Conservation (phyloP, 2,888 invertebrate genomes). For the Hirtodrosophila alboralis region DNA sequence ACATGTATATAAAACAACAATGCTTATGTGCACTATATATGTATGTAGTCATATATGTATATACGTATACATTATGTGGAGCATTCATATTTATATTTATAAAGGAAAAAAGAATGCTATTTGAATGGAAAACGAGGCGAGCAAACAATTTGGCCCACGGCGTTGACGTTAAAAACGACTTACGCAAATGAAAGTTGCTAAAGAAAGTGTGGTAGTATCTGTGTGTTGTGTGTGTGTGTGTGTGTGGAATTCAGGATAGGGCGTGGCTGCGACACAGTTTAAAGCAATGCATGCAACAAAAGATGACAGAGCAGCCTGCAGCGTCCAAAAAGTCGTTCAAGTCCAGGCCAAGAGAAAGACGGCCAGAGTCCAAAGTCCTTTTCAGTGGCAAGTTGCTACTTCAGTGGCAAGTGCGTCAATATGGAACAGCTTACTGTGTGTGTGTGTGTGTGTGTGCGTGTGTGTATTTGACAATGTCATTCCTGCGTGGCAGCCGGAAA, state of each 20-base stretch:
- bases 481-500: constrained; percentile 51
- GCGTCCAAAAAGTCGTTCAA: constrained; percentile 59
- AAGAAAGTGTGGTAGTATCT: constrained; percentile 1
- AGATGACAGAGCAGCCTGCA: constrained; percentile 32
- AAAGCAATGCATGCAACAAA: constrained; percentile 35
- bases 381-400: constrained; percentile 64
- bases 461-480: constrained; percentile 61
- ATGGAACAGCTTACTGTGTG: constrained; percentile 39
- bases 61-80: constrained; percentile 15
- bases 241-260: neutral
- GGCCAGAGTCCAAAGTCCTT: constrained; percentile 63
- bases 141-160: constrained; percentile 58
- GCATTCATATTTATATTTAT: constrained; percentile 55
- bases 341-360: constrained; percentile 36
- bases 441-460: constrained; percentile 5
- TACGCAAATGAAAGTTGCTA: constrained; percentile 60
- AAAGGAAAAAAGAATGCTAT: constrained; percentile 63
- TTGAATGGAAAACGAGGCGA: constrained; percentile 70
- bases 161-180: constrained; percentile 59
- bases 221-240: constrained; percentile 1
- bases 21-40: constrained; percentile 29
- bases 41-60: neutral
- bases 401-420: constrained; percentile 64
- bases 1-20: constrained; percentile 51
- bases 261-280: constrained; percentile 43